These are phyloP conservation scores for Ceraclea dissimilis DNA, from an alignment of 2,888 invertebrate species.

Conservation along the genomic window DNA sequence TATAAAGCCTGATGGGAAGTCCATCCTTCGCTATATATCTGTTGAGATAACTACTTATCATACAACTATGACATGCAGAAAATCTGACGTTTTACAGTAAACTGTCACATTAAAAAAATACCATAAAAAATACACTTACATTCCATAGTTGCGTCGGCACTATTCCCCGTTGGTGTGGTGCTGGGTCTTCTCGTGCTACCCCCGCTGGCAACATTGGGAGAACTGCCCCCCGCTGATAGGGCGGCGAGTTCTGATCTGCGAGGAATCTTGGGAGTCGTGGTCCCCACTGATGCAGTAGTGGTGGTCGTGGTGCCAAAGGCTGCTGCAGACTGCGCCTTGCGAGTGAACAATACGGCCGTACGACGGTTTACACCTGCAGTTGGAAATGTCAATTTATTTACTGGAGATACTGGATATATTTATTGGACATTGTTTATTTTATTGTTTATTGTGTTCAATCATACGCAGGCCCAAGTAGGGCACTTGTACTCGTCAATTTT, in stretches of 20 bases:
- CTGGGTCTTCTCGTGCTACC: background rate
- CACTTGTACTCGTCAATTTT: no score
- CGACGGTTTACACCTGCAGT: constrained; percentile 31
- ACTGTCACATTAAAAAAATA: no score
- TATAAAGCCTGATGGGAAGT: no score
- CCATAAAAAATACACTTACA: constrained; percentile 1
- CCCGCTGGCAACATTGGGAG: constrained; percentile 2
- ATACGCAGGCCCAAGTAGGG: no score
- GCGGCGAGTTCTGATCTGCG: constrained; percentile 17
- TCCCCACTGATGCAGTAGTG: constrained; percentile 13
- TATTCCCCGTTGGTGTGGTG: constrained; percentile 3
- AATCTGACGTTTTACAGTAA: no score
- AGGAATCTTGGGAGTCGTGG: constrained; percentile 16
- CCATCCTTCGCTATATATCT: no score
- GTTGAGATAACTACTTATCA: no score
- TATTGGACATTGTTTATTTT: no score
- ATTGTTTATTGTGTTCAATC: no score
- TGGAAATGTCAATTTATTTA: no score
- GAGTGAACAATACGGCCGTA: constrained; percentile 64
- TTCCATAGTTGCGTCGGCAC: background rate
- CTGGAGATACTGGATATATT: background rate
- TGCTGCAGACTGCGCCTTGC: constrained; percentile 60
- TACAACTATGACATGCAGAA: no score
- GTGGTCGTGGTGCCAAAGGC: constrained; percentile 36
- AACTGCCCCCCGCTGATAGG: constrained; percentile 8